Evolutionary conservation across 2,797 vertebrate genomes (phyloP).

Genomic region (Poecilia picta): DNA sequence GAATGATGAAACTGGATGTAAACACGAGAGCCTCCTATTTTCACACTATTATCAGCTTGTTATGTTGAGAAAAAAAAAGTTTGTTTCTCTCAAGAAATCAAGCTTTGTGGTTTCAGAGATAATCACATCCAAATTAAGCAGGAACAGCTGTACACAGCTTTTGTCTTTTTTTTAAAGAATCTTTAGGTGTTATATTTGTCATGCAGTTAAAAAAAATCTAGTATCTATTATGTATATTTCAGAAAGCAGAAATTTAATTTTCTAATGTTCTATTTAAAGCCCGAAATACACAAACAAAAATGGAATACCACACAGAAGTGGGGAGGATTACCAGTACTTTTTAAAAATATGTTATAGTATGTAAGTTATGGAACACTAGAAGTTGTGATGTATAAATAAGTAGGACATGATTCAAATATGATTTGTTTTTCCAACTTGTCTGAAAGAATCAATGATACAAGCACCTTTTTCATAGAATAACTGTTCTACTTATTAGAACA

Average conservation of each 20-base stretch:
- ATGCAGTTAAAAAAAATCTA: not conserved
- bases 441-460: not conserved
- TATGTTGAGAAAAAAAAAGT: not conserved
- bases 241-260: not conserved
- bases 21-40: not conserved
- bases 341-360: not conserved
- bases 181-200: not conserved
- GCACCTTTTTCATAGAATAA: not conserved
- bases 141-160: not conserved
- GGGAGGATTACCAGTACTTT: not conserved
- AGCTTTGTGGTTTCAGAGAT: not conserved
- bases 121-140: not conserved
- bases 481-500: not conserved
- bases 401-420: not conserved
- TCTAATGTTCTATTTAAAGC: not conserved
- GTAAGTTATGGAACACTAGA: not conserved
- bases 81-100: not conserved
- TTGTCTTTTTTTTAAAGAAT: not conserved
- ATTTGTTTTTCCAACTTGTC: not conserved
- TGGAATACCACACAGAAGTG: too few relatives aligned
- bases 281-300: not conserved
- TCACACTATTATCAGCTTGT: not conserved
- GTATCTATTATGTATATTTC: not conserved
- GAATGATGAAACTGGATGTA: slow-evolving; percentile 1
- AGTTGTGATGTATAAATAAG: not conserved